Percentiles rank a stretch among this genome's conserved stretches.
Evolutionary conservation across 2,113 vertebrate genomes (phyloP).

Genomic region (Tenebrosternarchus preto): DNA sequence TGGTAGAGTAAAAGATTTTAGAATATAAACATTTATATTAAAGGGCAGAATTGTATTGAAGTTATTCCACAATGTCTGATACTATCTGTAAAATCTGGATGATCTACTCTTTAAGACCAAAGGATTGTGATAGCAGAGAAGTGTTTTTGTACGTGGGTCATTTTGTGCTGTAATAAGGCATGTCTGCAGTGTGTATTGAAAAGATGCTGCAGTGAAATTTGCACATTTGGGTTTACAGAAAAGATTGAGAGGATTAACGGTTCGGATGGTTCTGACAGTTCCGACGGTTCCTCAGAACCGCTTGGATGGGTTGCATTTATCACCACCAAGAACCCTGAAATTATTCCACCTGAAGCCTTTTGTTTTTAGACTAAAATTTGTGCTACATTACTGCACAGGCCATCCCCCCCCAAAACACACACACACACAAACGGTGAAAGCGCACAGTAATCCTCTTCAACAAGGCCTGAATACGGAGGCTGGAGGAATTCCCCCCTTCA

Average conservation of each 20-base stretch:
- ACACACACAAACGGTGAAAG: conserved; percentile 11
- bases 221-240: too few relatives aligned
- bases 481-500: conserved; percentile 51
- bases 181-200: not conserved
- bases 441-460: conserved; percentile 37
- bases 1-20: not conserved
- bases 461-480: conserved; percentile 43
- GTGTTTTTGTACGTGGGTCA: too few relatives aligned
- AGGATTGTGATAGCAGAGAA: too few relatives aligned
- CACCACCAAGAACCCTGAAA: not conserved
- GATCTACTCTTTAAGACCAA: too few relatives aligned
- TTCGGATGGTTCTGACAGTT: too few relatives aligned
- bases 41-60: too few relatives aligned
- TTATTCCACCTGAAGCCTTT: not conserved
- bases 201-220: not conserved
- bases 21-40: too few relatives aligned
- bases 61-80: too few relatives aligned
- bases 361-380: not conserved
- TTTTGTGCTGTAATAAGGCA: not conserved
- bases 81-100: too few relatives aligned
- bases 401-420: conserved; percentile 4
- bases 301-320: not conserved
- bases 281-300: too few relatives aligned
- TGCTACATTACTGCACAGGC: conserved; percentile 16
- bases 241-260: too few relatives aligned